A percentile compares a stretch with the other conserved stretches of the same genome.
Evolutionary conservation across 2,797 vertebrate genomes (phyloP).

Genomic region (Gorsachius magnificus): DNA sequence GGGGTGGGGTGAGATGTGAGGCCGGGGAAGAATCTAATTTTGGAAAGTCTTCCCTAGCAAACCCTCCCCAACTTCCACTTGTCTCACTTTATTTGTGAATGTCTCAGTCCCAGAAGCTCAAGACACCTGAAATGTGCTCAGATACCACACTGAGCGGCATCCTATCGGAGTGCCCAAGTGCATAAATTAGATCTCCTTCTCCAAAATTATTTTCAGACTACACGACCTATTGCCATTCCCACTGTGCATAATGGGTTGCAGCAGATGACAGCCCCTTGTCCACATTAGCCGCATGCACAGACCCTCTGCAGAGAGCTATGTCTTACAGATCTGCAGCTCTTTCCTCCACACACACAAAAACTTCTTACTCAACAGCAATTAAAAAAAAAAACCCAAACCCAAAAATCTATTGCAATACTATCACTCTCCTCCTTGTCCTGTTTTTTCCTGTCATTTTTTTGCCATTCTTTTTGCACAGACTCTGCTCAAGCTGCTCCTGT

Average conservation of each 20-base stretch:
- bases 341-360: background rate
- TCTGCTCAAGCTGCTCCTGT: background rate
- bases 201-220: background rate
- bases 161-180: background rate
- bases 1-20: conserved; percentile 8
- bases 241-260: background rate
- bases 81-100: conserved; percentile 11
- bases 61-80: background rate
- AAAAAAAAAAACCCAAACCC: background rate
- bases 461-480: background rate
- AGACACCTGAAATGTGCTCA: background rate
- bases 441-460: background rate
- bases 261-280: background rate
- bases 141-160: background rate
- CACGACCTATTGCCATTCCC: background rate
- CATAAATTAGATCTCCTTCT: background rate
- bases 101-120: background rate
- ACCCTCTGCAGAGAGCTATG: background rate
- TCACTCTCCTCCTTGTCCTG: background rate
- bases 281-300: background rate
- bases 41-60: conserved; percentile 22
- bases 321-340: background rate
- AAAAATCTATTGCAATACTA: background rate
- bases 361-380: background rate
- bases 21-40: conserved; percentile 33